These are phyloP conservation scores for Parambassis ranga DNA, from an alignment of 2,797 vertebrate genomes.

Conservation along the genomic window DNA sequence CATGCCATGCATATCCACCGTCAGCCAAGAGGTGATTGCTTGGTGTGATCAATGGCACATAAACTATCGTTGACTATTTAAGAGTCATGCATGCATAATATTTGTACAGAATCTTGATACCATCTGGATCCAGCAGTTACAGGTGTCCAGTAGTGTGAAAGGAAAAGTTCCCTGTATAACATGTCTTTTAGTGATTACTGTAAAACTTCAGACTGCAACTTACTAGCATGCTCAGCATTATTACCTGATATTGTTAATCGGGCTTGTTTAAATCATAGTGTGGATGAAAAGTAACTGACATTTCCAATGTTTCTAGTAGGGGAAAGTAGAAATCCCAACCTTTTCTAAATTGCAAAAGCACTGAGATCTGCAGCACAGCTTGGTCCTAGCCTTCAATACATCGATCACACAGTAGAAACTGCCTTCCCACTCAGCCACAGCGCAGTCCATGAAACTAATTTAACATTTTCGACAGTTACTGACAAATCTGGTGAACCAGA, in stretches of 20 bases:
- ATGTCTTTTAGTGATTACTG: slow-evolving; percentile 28
- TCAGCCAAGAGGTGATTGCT: slow-evolving; percentile 25
- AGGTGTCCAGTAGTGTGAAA: slow-evolving; percentile 28
- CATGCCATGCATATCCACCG: slow-evolving; percentile 34
- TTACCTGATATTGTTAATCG: slow-evolving; percentile 15
- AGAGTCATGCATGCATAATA: slow-evolving; percentile 26
- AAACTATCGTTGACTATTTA: slow-evolving; percentile 33
- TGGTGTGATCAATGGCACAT: slow-evolving; percentile 24
- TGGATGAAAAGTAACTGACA: background rate
- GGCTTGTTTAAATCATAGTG: background rate
- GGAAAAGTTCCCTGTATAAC: slow-evolving; percentile 24
- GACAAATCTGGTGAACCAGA: slow-evolving; percentile 42
- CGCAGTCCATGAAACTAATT: slow-evolving; percentile 16
- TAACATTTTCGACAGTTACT: slow-evolving; percentile 44
- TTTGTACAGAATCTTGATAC: slow-evolving; percentile 69
- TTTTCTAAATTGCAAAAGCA: background rate
- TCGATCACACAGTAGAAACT: background rate
- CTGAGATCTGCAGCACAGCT: background rate
- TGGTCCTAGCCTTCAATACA: background rate
- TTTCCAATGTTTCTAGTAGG: background rate
- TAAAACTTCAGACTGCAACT: background rate
- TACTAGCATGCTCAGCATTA: background rate
- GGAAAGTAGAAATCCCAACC: rapidly evolving
- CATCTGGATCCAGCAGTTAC: slow-evolving; percentile 60
- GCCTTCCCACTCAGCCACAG: slow-evolving; percentile 3